phyloP scores from a whole-genome alignment of 2,888 invertebrate genomes.

The Acleris emargana region DNA sequence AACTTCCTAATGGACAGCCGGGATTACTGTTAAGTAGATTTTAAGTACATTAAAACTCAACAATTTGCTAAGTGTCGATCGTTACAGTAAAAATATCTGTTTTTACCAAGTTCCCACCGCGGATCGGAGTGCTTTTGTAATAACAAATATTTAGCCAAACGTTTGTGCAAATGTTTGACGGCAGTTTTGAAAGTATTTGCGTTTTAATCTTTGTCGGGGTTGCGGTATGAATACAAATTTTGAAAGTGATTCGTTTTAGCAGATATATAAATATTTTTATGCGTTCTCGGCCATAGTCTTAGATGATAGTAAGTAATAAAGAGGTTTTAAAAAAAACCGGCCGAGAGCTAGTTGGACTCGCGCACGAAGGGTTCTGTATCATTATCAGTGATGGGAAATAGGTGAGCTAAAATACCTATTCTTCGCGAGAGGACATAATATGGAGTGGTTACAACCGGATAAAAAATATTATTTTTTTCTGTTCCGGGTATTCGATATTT shows the following conservation, averaged over 20 bases:
- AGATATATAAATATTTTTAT: too few species aligned
- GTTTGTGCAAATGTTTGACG: not conserved
- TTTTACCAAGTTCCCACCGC: conserved; percentile 34
- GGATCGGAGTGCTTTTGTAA: conserved; percentile 9
- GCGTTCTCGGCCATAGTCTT: too few species aligned
- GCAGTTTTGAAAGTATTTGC: not conserved
- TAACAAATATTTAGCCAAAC: conserved; percentile 18
- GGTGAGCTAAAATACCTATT: too few species aligned
- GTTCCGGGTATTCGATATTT: too few species aligned
- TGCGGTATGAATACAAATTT: not conserved
- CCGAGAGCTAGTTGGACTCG: too few species aligned
- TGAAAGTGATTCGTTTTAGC: not conserved
- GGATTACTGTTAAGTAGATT: conserved; percentile 66
- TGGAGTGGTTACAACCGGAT: too few species aligned
- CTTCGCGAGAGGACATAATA: too few species aligned
- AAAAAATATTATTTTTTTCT: too few species aligned
- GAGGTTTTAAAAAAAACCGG: too few species aligned
- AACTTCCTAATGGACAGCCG: conserved; percentile 70
- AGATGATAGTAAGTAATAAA: too few species aligned
- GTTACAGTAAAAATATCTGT: conserved; percentile 52
- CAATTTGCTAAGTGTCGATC: conserved; percentile 59
- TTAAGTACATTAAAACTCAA: conserved; percentile 64
- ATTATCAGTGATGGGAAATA: too few species aligned
- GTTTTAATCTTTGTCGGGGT: not conserved
- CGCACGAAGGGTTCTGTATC: too few species aligned